A percentile compares a stretch with the other conserved stretches of the same genome.
Evolutionary conservation across 2,797 vertebrate genomes (phyloP).

Genomic region (Cirrhinus mrigala): DNA sequence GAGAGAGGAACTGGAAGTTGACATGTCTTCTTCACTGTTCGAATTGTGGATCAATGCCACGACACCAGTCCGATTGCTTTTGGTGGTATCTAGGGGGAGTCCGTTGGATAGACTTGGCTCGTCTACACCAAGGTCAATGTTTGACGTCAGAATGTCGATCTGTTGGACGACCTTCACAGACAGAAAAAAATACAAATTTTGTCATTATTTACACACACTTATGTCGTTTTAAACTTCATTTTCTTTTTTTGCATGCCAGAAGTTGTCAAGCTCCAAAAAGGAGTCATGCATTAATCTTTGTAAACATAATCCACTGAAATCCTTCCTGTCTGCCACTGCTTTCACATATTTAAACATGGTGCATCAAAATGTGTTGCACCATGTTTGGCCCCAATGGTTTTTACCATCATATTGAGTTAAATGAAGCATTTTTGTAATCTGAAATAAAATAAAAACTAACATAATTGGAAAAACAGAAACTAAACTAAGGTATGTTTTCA

Average conservation of each 20-base stretch:
- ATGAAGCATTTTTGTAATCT: not conserved
- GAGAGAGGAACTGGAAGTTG: slow-evolving; percentile 31
- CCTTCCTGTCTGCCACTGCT: not conserved
- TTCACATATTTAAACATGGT: not conserved
- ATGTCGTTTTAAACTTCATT: not conserved
- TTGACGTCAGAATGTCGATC: slow-evolving; percentile 82
- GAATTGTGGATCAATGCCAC: slow-evolving; percentile 64
- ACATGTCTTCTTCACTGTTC: slow-evolving; percentile 57
- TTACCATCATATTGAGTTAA: not conserved
- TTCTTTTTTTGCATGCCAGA: not conserved
- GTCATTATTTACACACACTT: not conserved
- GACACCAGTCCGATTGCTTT: slow-evolving; percentile 60
- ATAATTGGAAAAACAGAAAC: not conserved
- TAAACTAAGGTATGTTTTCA: not conserved
- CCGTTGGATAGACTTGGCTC: slow-evolving; percentile 46
- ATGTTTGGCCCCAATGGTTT: not conserved
- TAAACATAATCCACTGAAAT: not conserved
- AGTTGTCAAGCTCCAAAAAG: not conserved
- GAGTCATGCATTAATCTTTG: not conserved
- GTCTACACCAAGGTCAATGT: slow-evolving; percentile 76
- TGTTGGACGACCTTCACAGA: slow-evolving; percentile 83
- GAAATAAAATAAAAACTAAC: not conserved
- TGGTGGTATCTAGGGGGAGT: slow-evolving; percentile 58
- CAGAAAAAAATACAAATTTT: slow-evolving; percentile 54
- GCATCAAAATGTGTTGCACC: not conserved